Base-by-base conservation (phyloP, 1,140 invertebrate genomes). In the Tetranychus urticae region DNA sequence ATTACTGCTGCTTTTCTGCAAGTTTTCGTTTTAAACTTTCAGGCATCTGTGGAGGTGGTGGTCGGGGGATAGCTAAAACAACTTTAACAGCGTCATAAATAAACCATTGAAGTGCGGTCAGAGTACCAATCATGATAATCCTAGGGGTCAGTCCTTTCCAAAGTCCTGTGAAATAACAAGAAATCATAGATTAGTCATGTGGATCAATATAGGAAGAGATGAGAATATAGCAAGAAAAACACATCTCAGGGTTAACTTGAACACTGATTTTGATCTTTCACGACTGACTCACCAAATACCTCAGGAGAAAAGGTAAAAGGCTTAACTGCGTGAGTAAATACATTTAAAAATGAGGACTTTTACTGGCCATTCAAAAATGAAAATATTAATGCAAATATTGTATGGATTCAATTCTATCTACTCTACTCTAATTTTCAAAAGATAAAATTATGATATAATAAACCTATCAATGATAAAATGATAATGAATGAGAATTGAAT, bases 101-200 rank as follows among this genome's bases (percentile, higher is more conserved):
- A 77, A 99, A 82, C 94, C 94, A 99, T 73, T 99, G 94, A 54
- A 91, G 80, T 39, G 90, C 94, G 52, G 94, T 98, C 55, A 99
- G 77, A 12, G 94, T 99, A 62, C 94, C 94, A 71, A 99, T 98
- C 94, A 99, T 99, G 62, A 98, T 82, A 71, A 99, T 99, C 78
- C 96, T 90, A 56, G 96, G 89, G 63, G 80, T 79, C 33, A 99
- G 78, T 68, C 96, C 94, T 73, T 92, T 94, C 96, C 96, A 99
- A 63, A 98, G 79, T 62, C 82, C 84, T 72, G 14, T 13, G 14
- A 36, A 36, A 56, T 12, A 35, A 36, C 1, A 56, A 14, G 3
- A 37, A 56, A 8, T 36, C 39, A 42, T 6, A 42, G 1, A 42
- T 42, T 42, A 42, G 39, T 42, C 39, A n/a, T 56, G 55, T 56